phyloP scores from a whole-genome alignment of 2,888 invertebrate genomes.

The Masnerella sp. region DNA sequence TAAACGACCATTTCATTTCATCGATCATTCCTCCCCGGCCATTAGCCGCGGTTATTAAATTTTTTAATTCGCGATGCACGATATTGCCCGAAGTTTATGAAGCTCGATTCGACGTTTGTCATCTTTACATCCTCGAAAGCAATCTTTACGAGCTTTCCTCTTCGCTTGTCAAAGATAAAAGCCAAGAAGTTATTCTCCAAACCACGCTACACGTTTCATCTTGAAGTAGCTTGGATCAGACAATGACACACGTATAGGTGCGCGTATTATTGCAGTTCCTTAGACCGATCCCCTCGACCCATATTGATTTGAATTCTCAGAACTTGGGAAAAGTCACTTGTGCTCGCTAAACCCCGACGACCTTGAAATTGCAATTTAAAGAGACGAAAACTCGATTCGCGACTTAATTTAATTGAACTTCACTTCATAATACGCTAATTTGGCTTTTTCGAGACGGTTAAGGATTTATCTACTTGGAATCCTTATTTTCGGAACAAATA shows the following conservation, averaged over 20 bases:
- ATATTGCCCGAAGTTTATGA: slow-evolving; percentile 7
- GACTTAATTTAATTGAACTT: too few relatives aligned
- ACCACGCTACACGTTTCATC: slow-evolving; percentile 49
- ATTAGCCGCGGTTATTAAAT: slow-evolving; percentile 8
- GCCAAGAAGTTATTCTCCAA: slow-evolving; percentile 60
- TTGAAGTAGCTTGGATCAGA: slow-evolving; percentile 52
- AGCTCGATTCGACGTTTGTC: slow-evolving; percentile 28
- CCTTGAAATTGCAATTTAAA: slow-evolving; percentile 22
- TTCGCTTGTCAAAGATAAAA: slow-evolving; percentile 54
- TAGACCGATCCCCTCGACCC: slow-evolving; percentile 49
- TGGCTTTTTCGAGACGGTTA: too few relatives aligned
- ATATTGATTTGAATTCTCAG: slow-evolving; percentile 46
- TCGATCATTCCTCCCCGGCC: background rate
- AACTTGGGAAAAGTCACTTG: slow-evolving; percentile 25
- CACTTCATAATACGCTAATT: too few relatives aligned
- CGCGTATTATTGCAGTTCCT: slow-evolving; percentile 48
- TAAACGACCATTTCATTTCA: too few relatives aligned
- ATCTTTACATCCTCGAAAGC: slow-evolving; percentile 35
- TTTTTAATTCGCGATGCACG: background rate
- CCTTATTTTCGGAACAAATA: too few relatives aligned
- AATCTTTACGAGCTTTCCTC: slow-evolving; percentile 44
- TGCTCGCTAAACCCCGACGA: background rate
- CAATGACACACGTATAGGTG: slow-evolving; percentile 53
- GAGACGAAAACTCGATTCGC: too few relatives aligned
- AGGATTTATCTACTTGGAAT: too few relatives aligned